These are phyloP conservation scores for Porites australiensis DNA, from an alignment of 64 coral and sea anemone species.

Conservation along the genomic window DNA sequence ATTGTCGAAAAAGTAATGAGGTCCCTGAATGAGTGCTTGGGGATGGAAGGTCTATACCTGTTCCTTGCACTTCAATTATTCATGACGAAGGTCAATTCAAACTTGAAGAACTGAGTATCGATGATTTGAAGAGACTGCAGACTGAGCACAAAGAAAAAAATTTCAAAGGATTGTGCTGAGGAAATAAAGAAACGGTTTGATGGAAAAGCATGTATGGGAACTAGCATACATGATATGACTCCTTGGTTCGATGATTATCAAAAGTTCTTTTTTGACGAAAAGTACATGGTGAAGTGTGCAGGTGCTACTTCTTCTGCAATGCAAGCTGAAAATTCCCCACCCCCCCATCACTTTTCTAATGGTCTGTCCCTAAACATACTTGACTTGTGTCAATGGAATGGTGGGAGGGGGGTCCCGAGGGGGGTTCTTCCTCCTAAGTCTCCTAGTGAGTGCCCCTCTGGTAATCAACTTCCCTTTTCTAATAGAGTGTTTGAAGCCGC, in stretches of 20 bases:
- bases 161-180: conserved; percentile 37
- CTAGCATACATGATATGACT: conserved; percentile 17
- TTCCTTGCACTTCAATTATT: conserved; percentile 33
- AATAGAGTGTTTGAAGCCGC: too few species aligned
- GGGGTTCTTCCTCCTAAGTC: too few species aligned
- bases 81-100: conserved; percentile 38
- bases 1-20: conserved; percentile 68
- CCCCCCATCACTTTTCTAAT: too few species aligned
- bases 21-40: conserved; percentile 56
- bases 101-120: conserved; percentile 24
- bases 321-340: too few species aligned
- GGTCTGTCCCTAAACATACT: too few species aligned
- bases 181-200: conserved; percentile 22
- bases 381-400: too few species aligned
- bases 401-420: too few species aligned
- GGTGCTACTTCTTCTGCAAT: conserved; percentile 36
- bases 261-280: conserved; percentile 58
- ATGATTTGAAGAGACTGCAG: conserved; percentile 33
- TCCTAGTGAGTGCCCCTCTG: too few species aligned
- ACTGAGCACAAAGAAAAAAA: not conserved
- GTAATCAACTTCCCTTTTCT: too few species aligned
- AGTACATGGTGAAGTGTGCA: conserved; percentile 55
- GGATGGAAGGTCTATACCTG: conserved; percentile 61
- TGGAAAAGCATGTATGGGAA: conserved; percentile 30
- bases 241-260: conserved; percentile 46